Conservation (phyloP, 2,113 vertebrate genomes). For the Heptranchias perlo region DNA sequence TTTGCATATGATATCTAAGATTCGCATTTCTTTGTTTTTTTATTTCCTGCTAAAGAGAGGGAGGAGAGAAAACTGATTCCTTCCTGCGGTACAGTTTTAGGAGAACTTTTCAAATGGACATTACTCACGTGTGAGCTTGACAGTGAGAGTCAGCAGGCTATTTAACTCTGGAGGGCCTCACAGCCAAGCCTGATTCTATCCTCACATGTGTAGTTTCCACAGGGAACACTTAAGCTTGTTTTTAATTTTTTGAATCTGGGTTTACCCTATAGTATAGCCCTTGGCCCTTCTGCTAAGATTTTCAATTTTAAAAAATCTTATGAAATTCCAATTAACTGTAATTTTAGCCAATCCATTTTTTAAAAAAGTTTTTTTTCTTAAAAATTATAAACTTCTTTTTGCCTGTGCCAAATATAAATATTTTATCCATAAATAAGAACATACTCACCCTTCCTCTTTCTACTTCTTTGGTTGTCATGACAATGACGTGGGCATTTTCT, state of each 20-base stretch:
- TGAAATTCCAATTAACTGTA: background rate
- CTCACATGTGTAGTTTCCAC: background rate
- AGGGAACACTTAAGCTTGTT: background rate
- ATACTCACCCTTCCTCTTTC: constrained; percentile 68
- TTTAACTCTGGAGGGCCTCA: background rate
- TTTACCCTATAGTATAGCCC: background rate
- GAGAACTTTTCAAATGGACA: background rate
- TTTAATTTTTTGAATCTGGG: background rate
- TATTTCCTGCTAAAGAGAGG: background rate
- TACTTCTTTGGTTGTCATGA: constrained; percentile 81
- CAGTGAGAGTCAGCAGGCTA: background rate
- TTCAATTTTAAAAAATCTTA: background rate
- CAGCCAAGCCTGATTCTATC: background rate
- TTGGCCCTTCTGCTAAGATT: background rate
- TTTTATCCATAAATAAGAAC: background rate
- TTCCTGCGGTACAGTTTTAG: background rate
- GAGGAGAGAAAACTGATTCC: background rate
- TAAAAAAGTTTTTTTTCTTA: background rate
- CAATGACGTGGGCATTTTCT: constrained; percentile 73
- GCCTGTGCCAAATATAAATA: background rate
- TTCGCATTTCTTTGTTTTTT: background rate
- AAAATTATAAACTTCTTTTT: background rate
- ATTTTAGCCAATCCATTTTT: background rate
- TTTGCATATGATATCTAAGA: background rate
- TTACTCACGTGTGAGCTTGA: background rate